Base-by-base conservation (phyloP, 2,113 vertebrate species). In the Ammodytes marinus region DNA sequence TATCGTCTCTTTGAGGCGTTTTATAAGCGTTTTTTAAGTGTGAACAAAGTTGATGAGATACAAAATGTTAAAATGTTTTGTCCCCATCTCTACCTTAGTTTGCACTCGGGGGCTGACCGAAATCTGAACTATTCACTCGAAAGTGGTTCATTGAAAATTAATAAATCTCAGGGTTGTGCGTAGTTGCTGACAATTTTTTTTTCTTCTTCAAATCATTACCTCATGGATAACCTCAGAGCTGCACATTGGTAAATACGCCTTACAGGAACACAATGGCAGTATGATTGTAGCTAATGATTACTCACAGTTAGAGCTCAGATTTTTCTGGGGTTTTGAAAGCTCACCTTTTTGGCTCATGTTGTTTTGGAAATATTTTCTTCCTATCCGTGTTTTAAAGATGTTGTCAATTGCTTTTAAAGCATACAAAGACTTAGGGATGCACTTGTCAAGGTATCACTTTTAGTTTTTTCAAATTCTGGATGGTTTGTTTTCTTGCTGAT, bases 141-240 rank as follows among this genome's bases (percentile, higher is more conserved):
- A 61, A 55, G 60, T 50, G 67, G 42, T 67, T 77, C 15, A 61
- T 35, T 72, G 60, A 67, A 76, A 49, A 66, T 9, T 14, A 69
- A 64, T 67, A 39, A 46, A 74, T 74, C 11, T 70, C 59, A 70
- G 27, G 12, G 68, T 47, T 42, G 47, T 70, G 70, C 14, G 65
- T 69, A 49, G 70, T 12, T 55, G 47, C 42, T 76, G 59, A 69
- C 82, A 57, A 49, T 59, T 19, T 27, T 27, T 27, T 27, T 27
- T 27, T 27, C 27, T 27, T 27, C 27, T 27, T 27, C 27, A 27
- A 27, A 68, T 68, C 61, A 19, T 47, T 64, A 57, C 4, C 73
- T 71, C 10, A 73, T 67, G n/a, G 58, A 49, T 69, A 57, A 60
- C 46, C 17, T 67, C 46, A 27, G 27, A 66, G 35, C 67, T 50